Percentiles rank a stretch among this genome's conserved stretches.
phyloP scores from a whole-genome alignment of 23 tunicate species.

The Phallusia fumigata region DNA sequence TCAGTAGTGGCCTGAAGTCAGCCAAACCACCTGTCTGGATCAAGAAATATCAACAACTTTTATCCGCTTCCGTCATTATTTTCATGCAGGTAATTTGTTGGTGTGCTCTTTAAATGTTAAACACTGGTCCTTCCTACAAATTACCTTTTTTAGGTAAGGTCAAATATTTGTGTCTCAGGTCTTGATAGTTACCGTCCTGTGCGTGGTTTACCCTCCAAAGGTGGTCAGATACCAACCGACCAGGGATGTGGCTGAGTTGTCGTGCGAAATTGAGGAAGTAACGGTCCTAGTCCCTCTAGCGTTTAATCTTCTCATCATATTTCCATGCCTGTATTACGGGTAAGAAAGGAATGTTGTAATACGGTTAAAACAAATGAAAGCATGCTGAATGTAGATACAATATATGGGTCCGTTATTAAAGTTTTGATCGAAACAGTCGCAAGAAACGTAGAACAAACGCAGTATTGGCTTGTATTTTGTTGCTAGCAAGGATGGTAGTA shows the following conservation, averaged over 20 bases:
- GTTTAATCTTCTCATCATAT: constrained; percentile 19
- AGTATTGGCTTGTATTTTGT: too few species aligned
- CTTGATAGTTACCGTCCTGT: neutral
- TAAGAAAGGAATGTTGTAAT: neutral
- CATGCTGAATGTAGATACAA: too few species aligned
- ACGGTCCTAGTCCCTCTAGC: constrained; percentile 22
- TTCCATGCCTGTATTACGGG: constrained; percentile 36
- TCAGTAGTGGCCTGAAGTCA: constrained; percentile 25
- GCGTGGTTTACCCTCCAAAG: constrained; percentile 19
- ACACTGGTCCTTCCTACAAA: too few species aligned
- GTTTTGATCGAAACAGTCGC: too few species aligned
- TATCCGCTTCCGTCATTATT: neutral
- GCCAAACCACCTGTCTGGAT: constrained; percentile 23
- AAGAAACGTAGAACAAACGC: too few species aligned
- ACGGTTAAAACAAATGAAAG: too few species aligned
- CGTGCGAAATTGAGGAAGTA: constrained; percentile 17
- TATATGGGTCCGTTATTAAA: too few species aligned
- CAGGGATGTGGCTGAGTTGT: constrained; percentile 16
- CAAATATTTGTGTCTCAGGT: constrained; percentile 8
- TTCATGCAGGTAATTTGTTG: constrained; percentile 17
- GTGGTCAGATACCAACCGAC: constrained; percentile 5
- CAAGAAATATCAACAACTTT: constrained; percentile 17
- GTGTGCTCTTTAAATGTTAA: neutral
- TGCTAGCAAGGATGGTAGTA: too few species aligned
- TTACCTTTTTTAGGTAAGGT: neutral